phyloP scores from a whole-genome alignment of 2,797 vertebrate genomes.

The Parambassis ranga region DNA sequence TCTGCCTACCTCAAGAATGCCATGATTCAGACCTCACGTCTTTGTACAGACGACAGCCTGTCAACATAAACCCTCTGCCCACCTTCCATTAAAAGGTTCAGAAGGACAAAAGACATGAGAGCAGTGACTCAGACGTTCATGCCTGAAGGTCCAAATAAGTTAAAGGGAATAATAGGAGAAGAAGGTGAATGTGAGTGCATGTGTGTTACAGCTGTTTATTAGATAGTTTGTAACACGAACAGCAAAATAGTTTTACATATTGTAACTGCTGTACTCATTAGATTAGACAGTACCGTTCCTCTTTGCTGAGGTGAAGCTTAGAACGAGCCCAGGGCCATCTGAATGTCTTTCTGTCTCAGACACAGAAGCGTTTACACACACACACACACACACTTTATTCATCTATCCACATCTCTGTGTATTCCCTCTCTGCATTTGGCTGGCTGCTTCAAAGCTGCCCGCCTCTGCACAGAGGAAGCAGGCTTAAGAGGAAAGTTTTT shows the following conservation, averaged over 20 bases:
- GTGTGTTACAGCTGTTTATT: not conserved
- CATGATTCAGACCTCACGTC: slow-evolving; percentile 21
- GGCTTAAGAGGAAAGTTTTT: slow-evolving; percentile 24
- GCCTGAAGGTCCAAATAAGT: not conserved
- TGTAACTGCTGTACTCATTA: slow-evolving; percentile 4
- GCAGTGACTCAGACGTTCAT: slow-evolving; percentile 19
- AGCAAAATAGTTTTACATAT: no score
- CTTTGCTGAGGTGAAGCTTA: not conserved
- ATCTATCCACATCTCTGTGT: not conserved
- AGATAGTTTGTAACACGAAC: not conserved
- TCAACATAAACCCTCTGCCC: slow-evolving; percentile 10
- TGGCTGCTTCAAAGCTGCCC: slow-evolving; percentile 31
- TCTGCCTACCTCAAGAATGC: not conserved
- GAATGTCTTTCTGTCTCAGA: not conserved
- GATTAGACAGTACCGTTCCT: not conserved
- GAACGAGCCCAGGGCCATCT: not conserved
- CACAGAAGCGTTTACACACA: no score
- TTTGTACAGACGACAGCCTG: not conserved
- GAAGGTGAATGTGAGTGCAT: not conserved
- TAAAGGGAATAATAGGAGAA: not conserved
- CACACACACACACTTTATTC: not conserved
- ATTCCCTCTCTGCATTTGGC: slow-evolving; percentile 2
- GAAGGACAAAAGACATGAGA: slow-evolving; percentile 23
- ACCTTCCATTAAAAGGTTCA: slow-evolving; percentile 11
- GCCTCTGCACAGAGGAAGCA: slow-evolving; percentile 17